Base-by-base conservation (phyloP, 2,797 vertebrate genomes). In the Lithobates sylvaticus region DNA sequence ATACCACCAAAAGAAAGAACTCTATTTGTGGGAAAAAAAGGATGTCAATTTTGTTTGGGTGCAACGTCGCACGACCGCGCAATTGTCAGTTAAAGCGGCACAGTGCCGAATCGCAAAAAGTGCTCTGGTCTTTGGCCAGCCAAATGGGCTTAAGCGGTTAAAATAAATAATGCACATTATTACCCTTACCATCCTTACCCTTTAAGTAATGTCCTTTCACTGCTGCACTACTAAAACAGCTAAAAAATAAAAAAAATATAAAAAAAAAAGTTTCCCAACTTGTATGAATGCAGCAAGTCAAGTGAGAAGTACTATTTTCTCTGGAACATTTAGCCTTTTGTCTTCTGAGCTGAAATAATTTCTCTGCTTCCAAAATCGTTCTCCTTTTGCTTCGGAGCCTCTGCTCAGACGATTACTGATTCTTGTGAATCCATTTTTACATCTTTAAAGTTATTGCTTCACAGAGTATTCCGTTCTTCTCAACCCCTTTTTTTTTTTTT, bases 401-500 rank as follows among this genome's bases (percentile, higher is more conserved):
- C 3, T 36, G 76, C 68, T 36, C 69, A 47, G 83, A 65, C 70
- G 75, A 83, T 89, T 79, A 78, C 67, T 10, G 44, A 6, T 15
- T 88, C 88, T 83, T 29, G 67, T 27, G 7, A n/a, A 39, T 29
- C 83, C 72, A 0, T 67, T 29, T 84, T n/a, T 54, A 78, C 72
- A 88, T 23, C 84, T 74, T 90, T 86, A 88, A n/a, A 58, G 82
- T 75, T 89, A 39, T 82, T 90, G 26, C 58, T 81, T 90, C 81
- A 80, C 16, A 12, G 2, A 26, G 70, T 76, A 32, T 70, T 27
- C 79, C 54, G 68, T 78, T 88, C 3, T 84, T 36, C 27, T 4
- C 2, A 89, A 83, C 2, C 54, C 54, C n/a, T 83, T 90, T 83
- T 23, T n/a, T 61, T 61, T 61, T 61, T 26, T 65, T 86, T 64